A percentile compares a stretch with the other conserved stretches of the same genome.
Conservation (phyloP, 2,797 vertebrate species). For the Toxotes lorentzi region DNA sequence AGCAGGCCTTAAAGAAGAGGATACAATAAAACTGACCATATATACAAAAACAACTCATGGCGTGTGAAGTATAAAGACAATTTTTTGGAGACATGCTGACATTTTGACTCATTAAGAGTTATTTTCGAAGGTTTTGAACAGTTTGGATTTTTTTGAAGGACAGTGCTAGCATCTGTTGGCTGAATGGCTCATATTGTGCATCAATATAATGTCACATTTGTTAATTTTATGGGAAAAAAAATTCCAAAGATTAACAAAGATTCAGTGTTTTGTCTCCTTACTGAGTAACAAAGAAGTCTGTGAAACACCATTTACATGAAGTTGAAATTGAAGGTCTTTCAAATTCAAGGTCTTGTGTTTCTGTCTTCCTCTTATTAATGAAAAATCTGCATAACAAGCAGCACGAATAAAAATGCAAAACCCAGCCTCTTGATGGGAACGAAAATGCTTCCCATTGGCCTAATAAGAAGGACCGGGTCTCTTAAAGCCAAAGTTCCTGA, state of each 20-base stretch:
- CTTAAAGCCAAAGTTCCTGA: neutral
- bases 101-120: neutral
- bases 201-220: slow-evolving; percentile 14
- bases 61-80: neutral
- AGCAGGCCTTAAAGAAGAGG: slow-evolving; percentile 82
- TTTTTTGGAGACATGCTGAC: neutral
- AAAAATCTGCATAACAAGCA: neutral
- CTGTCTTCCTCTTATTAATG: neutral
- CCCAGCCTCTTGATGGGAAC: no score
- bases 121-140: neutral
- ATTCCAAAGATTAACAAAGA: neutral
- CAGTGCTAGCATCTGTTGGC: neutral
- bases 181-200: slow-evolving; percentile 2
- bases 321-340: slow-evolving; percentile 1
- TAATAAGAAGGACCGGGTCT: neutral
- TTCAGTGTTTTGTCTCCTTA: slow-evolving; percentile 3
- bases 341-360: no score
- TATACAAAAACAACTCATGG: neutral
- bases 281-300: neutral
- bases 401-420: neutral
- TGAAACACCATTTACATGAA: slow-evolving; percentile 28
- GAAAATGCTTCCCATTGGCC: neutral
- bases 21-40: neutral
- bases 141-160: slow-evolving; percentile 16
- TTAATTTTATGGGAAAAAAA: neutral